Base-by-base conservation (phyloP, 2,113 vertebrate genomes). In the Corythoichthys intestinalis region DNA sequence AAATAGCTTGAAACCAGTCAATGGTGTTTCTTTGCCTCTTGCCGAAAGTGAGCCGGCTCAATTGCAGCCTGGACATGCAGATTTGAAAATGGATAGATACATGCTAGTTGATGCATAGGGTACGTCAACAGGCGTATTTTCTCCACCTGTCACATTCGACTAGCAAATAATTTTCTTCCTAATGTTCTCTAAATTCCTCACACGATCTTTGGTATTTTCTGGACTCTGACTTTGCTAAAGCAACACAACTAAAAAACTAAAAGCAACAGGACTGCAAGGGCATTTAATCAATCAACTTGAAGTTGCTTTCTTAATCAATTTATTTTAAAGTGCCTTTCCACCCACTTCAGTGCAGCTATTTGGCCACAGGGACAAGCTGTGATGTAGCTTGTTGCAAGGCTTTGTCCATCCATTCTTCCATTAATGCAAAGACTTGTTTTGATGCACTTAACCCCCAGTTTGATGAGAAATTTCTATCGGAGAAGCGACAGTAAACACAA, bases 261-360 rank as follows among this genome's bases (percentile, higher is more conserved):
- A 65, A 68, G 17, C 15, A 66, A 73, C 71, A 74, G 67, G 46
- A 61, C 73, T 66, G 59, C 15, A 9, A 64, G 72, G 63, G 65
- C 20, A 2, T 84, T 84, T 83, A 87, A 87, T 88, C 82, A 85
- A 80, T 88, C 85, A 84, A 72, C 80, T 81, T 86, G 78, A 46
- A 81, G 70, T 58, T 82, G 66, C 80, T 54, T 85, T 83, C 73
- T 87, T 84, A 82, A 80, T 84, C 78, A 83, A 83, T 77, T 84
- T 74, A 47, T 63, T 80, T 86, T 79, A 78, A 88, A 80, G 82
- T 83, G 70, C 67, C 68, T 80, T 79, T 79, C 49, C 61, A 57
- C 68, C 66, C 41, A 28, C 67, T 64, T 59, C 60, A 56, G 63
- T 52, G 62, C 73, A 59, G 71, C 66, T 58, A 72, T 35, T 68